phyloP scores from a whole-genome alignment of 2,113 vertebrate species.

The Sinocyclocheilus anophthalmus region DNA sequence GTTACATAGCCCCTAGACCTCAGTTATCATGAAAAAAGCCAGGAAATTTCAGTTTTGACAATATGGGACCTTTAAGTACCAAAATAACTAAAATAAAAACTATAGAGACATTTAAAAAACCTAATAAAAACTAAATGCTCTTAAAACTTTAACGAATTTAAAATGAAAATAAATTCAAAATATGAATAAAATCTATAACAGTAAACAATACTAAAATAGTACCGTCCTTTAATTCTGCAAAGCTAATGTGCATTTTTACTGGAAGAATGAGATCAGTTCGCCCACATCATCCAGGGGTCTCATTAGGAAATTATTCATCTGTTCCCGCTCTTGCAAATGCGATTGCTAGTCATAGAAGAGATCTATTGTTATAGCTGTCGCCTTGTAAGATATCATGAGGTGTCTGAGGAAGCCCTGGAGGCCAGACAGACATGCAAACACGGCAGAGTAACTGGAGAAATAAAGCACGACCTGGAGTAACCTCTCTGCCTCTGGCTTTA shows the following conservation, averaged over 20 bases:
- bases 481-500: slow-evolving; percentile 53
- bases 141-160: not conserved
- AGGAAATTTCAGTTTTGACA: too few species aligned
- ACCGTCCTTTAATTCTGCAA: not conserved
- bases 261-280: not conserved
- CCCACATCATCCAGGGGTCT: not conserved
- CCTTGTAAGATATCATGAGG: slow-evolving; percentile 9
- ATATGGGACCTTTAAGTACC: too few species aligned
- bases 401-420: slow-evolving; percentile 14
- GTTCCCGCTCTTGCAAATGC: not conserved
- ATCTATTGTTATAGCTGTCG: not conserved
- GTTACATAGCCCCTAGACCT: too few species aligned
- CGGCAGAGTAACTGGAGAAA: slow-evolving; percentile 37
- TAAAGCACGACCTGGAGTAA: slow-evolving; percentile 61
- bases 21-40: too few species aligned
- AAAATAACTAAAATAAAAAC: too few species aligned
- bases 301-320: not conserved
- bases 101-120: not conserved
- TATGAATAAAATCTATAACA: not conserved
- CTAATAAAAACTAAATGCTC: not conserved
- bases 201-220: not conserved
- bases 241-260: not conserved
- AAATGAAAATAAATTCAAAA: not conserved
- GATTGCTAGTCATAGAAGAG: not conserved
- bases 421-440: slow-evolving; percentile 31